Evolutionary conservation across 2,888 invertebrate species (phyloP).

Genomic region (Branchellion lobata): DNA sequence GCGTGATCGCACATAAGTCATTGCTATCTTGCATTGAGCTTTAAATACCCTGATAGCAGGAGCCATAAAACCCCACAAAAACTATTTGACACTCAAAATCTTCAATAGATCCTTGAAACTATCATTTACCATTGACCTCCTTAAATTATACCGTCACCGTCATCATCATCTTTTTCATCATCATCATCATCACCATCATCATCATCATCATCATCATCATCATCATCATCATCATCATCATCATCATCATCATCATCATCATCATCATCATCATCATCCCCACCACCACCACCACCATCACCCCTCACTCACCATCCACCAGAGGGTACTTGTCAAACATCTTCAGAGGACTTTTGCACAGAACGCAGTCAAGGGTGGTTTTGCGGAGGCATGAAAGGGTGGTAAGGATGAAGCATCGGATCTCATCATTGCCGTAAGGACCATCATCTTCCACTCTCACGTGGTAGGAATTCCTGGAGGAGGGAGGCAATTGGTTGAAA

Average conservation of each 20-base stretch:
- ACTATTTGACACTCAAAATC: too few relatives aligned
- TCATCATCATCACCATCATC: slow-evolving; percentile 1
- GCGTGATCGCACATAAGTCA: too few relatives aligned
- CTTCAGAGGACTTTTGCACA: slow-evolving; percentile 81
- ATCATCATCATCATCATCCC: not conserved
- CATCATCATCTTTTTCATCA: too few relatives aligned
- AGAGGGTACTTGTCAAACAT: slow-evolving; percentile 93
- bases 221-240: not conserved
- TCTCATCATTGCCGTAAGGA: slow-evolving; percentile 96
- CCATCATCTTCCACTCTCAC: slow-evolving; percentile 99
- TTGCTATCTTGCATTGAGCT: too few relatives aligned
- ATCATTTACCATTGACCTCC: too few relatives aligned
- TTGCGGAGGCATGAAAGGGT: slow-evolving; percentile 82
- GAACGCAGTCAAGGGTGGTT: slow-evolving; percentile 76
- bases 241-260: not conserved
- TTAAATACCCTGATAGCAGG: too few relatives aligned
- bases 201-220: slow-evolving; percentile 16
- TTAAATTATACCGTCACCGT: too few relatives aligned
- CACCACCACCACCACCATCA: not conserved
- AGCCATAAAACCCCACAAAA: too few relatives aligned
- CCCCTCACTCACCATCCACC: slow-evolving; percentile 71
- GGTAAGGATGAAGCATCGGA: slow-evolving; percentile 84
- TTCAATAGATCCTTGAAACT: too few relatives aligned
- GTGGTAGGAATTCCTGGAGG: slow-evolving; percentile 96
- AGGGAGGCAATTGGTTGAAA: slow-evolving; percentile 73